These are phyloP conservation scores for Mesorhabditis belari DNA, from an alignment of 2,888 invertebrate species.

Conservation along the genomic window DNA sequence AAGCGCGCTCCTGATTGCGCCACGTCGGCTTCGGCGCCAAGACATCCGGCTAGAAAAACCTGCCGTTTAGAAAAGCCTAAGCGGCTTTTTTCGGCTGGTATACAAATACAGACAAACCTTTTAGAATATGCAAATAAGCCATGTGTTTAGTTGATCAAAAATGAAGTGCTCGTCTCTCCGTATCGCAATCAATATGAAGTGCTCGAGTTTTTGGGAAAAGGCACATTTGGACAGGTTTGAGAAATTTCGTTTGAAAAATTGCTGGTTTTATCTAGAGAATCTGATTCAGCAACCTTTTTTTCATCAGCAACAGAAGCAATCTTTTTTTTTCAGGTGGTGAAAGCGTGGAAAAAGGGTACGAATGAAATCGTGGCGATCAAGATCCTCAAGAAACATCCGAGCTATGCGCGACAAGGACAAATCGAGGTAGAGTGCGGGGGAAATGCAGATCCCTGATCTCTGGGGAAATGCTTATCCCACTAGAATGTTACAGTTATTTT, in stretches of 20 bases:
- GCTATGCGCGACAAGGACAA: conserved; percentile 98
- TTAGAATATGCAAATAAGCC: not conserved
- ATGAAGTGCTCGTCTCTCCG: conserved; percentile 50
- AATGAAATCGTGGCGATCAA: conserved; percentile 99
- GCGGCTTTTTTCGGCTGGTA: not conserved
- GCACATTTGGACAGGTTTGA: conserved; percentile 85
- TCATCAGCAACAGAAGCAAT: not conserved
- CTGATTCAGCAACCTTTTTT: too few species aligned
- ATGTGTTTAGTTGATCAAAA: conserved; percentile 50
- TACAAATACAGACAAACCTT: not conserved
- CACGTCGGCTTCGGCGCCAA: too few species aligned
- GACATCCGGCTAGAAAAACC: too few species aligned
- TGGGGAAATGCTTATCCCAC: too few species aligned
- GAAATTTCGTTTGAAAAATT: not conserved
- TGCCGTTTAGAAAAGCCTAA: not conserved
- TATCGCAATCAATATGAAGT: conserved; percentile 52
- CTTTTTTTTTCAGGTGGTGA: conserved; percentile 73
- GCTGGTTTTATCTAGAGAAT: not conserved
- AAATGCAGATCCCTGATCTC: too few species aligned
- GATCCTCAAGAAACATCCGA: conserved; percentile 99
- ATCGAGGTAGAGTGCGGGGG: conserved; percentile 74
- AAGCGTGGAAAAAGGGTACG: conserved; percentile 99
- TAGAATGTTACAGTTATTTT: too few species aligned
- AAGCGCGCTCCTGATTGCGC: too few species aligned
- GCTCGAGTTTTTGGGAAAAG: conserved; percentile 90